Conservation (phyloP, 2,888 invertebrate species). For the Campoplex nolae region DNA sequence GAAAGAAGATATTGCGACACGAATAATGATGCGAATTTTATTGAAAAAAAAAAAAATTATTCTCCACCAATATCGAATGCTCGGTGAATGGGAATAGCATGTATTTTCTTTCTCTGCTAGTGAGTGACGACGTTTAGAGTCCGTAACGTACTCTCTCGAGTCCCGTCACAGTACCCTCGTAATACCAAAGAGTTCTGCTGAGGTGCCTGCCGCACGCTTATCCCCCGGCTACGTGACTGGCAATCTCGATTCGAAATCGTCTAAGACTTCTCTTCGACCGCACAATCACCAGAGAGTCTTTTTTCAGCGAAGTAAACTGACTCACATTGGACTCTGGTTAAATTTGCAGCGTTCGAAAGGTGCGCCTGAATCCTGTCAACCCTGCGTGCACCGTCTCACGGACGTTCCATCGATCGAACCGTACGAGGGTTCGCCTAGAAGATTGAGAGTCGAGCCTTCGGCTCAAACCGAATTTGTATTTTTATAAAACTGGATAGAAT, state of each 20-base stretch:
- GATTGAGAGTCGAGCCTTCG: neutral
- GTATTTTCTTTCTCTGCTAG: conserved; percentile 40
- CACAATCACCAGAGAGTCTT: conserved; percentile 61
- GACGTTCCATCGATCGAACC: neutral
- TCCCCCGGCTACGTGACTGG: conserved; percentile 69
- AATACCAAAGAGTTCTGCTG: conserved; percentile 28
- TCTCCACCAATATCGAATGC: neutral
- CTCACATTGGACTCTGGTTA: conserved; percentile 57
- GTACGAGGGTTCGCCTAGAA: neutral
- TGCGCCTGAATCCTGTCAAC: conserved; percentile 74
- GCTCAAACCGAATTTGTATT: neutral
- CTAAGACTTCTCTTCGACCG: conserved; percentile 38
- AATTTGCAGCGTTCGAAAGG: conserved; percentile 26
- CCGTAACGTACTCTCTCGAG: conserved; percentile 33
- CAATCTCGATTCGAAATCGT: conserved; percentile 59
- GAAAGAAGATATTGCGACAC: neutral
- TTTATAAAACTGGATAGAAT: neutral
- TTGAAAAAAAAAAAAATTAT: neutral
- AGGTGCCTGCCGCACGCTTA: conserved; percentile 69
- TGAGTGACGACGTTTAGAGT: conserved; percentile 53
- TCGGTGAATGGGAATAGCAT: conserved; percentile 14
- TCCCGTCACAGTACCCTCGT: conserved; percentile 36
- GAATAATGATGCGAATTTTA: neutral
- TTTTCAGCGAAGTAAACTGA: conserved; percentile 68
- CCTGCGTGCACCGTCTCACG: conserved; percentile 62